phyloP scores from a whole-genome alignment of 2,113 vertebrate genomes.

The Hypanus sabinus region DNA sequence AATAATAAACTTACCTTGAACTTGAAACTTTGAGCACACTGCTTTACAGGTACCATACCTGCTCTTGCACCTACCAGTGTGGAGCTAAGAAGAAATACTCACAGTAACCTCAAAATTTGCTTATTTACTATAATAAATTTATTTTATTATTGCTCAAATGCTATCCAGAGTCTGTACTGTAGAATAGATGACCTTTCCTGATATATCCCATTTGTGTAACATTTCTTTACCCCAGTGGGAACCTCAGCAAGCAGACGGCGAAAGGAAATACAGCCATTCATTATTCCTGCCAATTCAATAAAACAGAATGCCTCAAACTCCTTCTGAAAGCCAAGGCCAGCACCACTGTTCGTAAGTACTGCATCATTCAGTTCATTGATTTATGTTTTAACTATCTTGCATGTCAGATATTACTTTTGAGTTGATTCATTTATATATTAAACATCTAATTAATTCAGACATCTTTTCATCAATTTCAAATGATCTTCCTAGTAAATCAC shows the following conservation, averaged over 20 bases:
- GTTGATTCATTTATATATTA: neutral
- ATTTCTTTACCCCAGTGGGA: slow-evolving; percentile 45
- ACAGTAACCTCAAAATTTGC: too few relatives aligned
- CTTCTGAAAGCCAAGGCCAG: slow-evolving; percentile 59
- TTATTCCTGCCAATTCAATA: slow-evolving; percentile 60
- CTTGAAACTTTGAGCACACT: too few relatives aligned
- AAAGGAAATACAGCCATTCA: slow-evolving; percentile 55
- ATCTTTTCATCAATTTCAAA: neutral
- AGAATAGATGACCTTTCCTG: neutral
- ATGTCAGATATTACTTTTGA: neutral
- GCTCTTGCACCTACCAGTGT: too few relatives aligned
- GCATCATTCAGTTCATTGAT: fast-evolving
- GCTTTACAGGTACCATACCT: too few relatives aligned
- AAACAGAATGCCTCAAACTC: slow-evolving; percentile 57
- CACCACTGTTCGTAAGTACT: slow-evolving; percentile 52
- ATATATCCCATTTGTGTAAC: neutral
- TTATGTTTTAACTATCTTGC: neutral
- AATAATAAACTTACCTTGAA: too few relatives aligned
- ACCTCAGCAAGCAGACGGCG: slow-evolving; percentile 48
- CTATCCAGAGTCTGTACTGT: neutral
- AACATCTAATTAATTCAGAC: too few relatives aligned
- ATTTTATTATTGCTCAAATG: too few relatives aligned
- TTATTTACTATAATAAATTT: too few relatives aligned
- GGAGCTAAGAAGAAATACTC: too few relatives aligned
- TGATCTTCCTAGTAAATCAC: neutral